Conservation (phyloP, 2,797 vertebrate genomes). For the Simalia tracyae region DNA sequence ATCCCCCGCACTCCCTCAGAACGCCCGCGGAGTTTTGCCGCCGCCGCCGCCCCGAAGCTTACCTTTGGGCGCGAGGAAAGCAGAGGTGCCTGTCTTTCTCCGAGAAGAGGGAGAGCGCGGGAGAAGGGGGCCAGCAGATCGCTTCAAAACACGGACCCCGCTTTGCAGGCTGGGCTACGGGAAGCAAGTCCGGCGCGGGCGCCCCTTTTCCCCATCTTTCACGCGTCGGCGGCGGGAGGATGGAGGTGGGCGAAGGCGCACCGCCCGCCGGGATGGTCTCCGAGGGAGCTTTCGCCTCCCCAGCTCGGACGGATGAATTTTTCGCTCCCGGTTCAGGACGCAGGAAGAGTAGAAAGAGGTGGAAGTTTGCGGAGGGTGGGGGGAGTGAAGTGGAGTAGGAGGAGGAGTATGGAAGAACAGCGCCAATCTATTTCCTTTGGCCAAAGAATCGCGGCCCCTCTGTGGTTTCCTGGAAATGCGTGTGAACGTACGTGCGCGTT, state of each 20-base stretch:
- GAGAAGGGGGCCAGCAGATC: not conserved
- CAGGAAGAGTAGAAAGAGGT: not conserved
- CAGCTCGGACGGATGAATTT: not conserved
- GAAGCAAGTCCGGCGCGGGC: not conserved
- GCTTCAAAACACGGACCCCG: not conserved
- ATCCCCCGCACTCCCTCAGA: not conserved
- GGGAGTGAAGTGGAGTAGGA: not conserved
- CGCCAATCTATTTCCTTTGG: not conserved
- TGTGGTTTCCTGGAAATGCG: slow-evolving; percentile 25
- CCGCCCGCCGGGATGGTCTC: not conserved
- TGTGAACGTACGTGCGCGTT: not conserved
- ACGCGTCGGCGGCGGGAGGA: too few relatives aligned
- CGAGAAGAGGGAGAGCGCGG: not conserved
- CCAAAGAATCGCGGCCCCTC: not conserved
- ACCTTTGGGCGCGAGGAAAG: not conserved
- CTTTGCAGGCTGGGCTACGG: not conserved
- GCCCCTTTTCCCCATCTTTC: not conserved
- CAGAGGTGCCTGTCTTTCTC: not conserved
- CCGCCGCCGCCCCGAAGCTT: not conserved
- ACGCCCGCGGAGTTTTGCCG: not conserved
- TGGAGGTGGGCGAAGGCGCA: not conserved
- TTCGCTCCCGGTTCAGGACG: not conserved
- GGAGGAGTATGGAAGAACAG: too few relatives aligned
- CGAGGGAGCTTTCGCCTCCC: too few relatives aligned
- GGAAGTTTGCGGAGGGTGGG: not conserved